Conservation (phyloP, 2,113 vertebrate species). For the Engraulis encrasicolus region DNA sequence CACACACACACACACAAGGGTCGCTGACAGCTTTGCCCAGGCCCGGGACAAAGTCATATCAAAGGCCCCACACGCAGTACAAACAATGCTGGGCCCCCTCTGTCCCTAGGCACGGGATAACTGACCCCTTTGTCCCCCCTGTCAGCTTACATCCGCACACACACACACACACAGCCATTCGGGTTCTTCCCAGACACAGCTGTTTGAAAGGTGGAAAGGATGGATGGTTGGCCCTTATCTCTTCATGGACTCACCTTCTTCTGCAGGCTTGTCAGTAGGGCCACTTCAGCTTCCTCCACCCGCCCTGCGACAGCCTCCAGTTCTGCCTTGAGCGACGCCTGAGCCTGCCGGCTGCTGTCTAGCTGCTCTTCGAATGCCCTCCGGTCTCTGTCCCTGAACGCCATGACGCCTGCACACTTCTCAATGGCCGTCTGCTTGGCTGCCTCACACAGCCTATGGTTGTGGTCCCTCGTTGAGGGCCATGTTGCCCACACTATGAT, state of each 20-base stretch:
- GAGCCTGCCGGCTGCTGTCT: slow-evolving; percentile 25
- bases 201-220: background rate
- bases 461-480: background rate
- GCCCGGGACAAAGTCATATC: no score
- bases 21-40: no score
- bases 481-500: slow-evolving; percentile 54
- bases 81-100: no score
- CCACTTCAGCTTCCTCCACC: slow-evolving; percentile 17
- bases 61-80: no score
- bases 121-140: no score
- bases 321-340: slow-evolving; percentile 35
- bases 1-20: no score
- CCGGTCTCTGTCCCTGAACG: slow-evolving; percentile 31
- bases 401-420: slow-evolving; percentile 32
- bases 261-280: slow-evolving; percentile 31
- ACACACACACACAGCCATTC: no score
- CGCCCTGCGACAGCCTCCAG: slow-evolving; percentile 17
- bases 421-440: slow-evolving; percentile 20
- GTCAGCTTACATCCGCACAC: no score
- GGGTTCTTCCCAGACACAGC: background rate
- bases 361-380: slow-evolving; percentile 8
- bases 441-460: slow-evolving; percentile 37
- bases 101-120: no score
- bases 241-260: slow-evolving; percentile 43
- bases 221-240: no score